These are phyloP conservation scores for Cotesia vestalis DNA, from an alignment of 1,140 invertebrate genomes.

Conservation along the genomic window DNA sequence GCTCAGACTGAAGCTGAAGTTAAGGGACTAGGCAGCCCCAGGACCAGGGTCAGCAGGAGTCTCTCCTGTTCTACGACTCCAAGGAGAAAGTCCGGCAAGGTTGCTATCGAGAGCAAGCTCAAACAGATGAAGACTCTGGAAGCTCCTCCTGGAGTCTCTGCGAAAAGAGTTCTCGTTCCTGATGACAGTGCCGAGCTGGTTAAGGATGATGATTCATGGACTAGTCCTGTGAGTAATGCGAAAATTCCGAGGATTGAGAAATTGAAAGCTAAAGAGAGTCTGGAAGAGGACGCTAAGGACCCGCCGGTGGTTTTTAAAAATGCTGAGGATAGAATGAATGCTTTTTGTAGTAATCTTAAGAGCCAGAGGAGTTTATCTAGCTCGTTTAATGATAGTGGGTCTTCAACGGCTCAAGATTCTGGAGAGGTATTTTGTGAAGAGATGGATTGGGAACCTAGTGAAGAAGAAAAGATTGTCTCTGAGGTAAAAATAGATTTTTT, in stretches of 20 bases:
- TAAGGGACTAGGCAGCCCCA: too few species aligned
- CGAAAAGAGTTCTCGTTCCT: not conserved
- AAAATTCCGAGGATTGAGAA: not conserved
- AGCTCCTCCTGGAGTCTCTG: conserved; percentile 3
- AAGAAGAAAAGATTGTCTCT: conserved; percentile 54
- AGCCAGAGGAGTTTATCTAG: not conserved
- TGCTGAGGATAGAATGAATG: conserved; percentile 37
- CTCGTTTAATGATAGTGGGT: too few species aligned
- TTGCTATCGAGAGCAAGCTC: not conserved
- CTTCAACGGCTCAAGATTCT: conserved; percentile 10
- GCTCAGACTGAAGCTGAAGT: too few species aligned
- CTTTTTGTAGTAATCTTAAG: conserved; percentile 33
- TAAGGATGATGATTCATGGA: not conserved
- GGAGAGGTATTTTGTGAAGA: conserved; percentile 48
- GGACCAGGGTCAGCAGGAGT: not conserved
- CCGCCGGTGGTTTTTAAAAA: conserved; percentile 39
- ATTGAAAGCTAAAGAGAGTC: not conserved
- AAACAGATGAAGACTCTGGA: not conserved
- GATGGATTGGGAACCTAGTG: conserved; percentile 63
- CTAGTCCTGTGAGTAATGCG: not conserved
- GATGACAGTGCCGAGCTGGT: not conserved
- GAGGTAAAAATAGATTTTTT: conserved; percentile 41
- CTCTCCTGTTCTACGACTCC: not conserved
- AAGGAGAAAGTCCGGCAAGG: not conserved
- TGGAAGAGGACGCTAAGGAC: not conserved